Base-by-base conservation (phyloP, 2,113 vertebrate species). In the Scatophagus argus region DNA sequence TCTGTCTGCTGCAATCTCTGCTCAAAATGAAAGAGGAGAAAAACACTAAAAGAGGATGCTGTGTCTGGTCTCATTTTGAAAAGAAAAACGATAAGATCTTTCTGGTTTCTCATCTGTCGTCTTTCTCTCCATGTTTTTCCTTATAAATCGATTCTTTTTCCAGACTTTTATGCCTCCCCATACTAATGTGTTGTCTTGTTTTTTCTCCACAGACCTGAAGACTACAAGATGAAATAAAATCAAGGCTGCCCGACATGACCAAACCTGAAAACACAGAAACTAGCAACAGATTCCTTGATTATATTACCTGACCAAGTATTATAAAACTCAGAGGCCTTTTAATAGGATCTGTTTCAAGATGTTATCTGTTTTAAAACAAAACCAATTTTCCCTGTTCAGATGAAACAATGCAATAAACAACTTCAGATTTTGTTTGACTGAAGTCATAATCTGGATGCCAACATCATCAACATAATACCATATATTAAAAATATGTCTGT, bases 181-280 rank as follows among this genome's bases (percentile, higher is more conserved):
- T 62, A 77, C 63, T 78, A 72, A 88, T 86, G 61, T 21, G 9
- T 59, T 78, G 64, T 85, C 34, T 71, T 83, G 23, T 86, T 56
- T 71, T 91, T 76, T 81, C 59, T 89, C 38, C 58, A 31, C 91
- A 95, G 95, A 85, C 94, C 94, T 58, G 83, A 94, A 71, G 91
- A 94, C 86, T 95, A 90, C 88, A 93, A 85, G 85, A 92, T 94
- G 91, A 92, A 94, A 86, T 95, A 90, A 95, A 71, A 71, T 55
- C 58, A 10, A 60, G 65, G 58, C 52, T 13, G 39, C 52, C 68
- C 10, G 10, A 69, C 11, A 16, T 58, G 67, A 85, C 55, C 11
- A 27, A 51, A 60, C 23, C 25, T 29, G 23, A n/a, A 54, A 47
- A 27, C 63, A 5, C 21, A 64, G 51, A 54, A 67, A 32, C n/a